phyloP scores from a whole-genome alignment of 2,113 vertebrate genomes.

The Damaliscus lunatus region DNA sequence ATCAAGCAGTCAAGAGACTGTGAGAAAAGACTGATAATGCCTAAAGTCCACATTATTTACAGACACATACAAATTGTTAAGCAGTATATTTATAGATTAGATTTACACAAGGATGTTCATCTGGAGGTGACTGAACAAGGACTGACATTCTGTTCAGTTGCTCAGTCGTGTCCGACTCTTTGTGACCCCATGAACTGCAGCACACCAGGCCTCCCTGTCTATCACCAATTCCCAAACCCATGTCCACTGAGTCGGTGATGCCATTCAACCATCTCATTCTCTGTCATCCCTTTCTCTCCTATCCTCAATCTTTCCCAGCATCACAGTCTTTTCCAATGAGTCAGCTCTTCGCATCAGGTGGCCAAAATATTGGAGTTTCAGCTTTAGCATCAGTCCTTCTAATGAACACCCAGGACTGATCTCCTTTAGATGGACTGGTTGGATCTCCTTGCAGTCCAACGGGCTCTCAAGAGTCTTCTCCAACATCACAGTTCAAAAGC shows the following conservation, averaged over 20 bases:
- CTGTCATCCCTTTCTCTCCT: not conserved
- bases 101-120: not conserved
- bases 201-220: not conserved
- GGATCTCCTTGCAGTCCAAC: not conserved
- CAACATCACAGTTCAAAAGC: not conserved
- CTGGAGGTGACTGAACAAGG: not conserved
- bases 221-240: not conserved
- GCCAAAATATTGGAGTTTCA: not conserved
- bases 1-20: not conserved
- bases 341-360: fast-evolving
- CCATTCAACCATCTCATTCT: not conserved
- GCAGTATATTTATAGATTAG: not conserved
- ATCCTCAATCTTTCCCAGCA: not conserved
- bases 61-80: not conserved
- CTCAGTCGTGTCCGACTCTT: not conserved
- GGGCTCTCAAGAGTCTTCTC: not conserved
- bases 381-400: not conserved
- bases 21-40: not conserved
- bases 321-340: not conserved
- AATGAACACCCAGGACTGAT: not conserved
- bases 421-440: not conserved
- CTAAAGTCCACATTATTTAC: not conserved
- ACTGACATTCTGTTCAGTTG: not conserved
- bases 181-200: not conserved
- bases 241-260: not conserved